phyloP scores from a whole-genome alignment of 2,113 vertebrate species.

The Mustela lutreola region DNA sequence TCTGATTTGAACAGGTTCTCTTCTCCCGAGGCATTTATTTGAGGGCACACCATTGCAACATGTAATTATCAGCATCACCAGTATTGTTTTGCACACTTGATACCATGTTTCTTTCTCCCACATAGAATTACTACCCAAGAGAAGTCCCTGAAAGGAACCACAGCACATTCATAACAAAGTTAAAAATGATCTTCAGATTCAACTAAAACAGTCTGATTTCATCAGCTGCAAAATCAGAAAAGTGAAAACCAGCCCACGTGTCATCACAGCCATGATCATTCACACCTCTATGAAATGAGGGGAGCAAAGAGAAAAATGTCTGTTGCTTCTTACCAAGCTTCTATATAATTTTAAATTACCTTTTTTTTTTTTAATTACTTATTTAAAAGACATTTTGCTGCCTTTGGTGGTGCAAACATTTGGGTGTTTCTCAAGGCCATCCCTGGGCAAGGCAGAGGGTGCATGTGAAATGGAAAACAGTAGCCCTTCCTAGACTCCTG shows the following conservation, averaged over 20 bases:
- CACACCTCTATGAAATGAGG: neutral
- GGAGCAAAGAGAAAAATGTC: neutral
- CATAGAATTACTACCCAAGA: slow-evolving; percentile 73
- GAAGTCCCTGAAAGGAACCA: slow-evolving; percentile 63
- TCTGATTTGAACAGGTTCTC: slow-evolving; percentile 33
- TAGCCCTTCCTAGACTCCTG: neutral
- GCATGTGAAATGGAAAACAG: neutral
- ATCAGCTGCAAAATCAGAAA: slow-evolving; percentile 49
- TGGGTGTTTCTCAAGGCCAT: neutral
- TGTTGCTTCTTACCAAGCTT: slow-evolving; percentile 37
- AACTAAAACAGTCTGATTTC: slow-evolving; percentile 48
- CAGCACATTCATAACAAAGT: slow-evolving; percentile 46
- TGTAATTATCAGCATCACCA: slow-evolving; percentile 26
- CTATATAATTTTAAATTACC: neutral
- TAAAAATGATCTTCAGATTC: neutral
- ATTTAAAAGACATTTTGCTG: neutral
- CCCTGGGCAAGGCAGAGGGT: neutral
- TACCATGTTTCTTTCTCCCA: slow-evolving; percentile 63
- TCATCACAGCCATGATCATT: neutral
- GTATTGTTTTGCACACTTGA: slow-evolving; percentile 65
- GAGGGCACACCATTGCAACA: neutral
- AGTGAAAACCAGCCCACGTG: neutral
- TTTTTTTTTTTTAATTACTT: neutral
- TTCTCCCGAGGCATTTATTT: slow-evolving; percentile 5
- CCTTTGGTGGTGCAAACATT: neutral